phyloP scores from a whole-genome alignment of 2,888 invertebrate species.

The Rhabditoides inermis region DNA sequence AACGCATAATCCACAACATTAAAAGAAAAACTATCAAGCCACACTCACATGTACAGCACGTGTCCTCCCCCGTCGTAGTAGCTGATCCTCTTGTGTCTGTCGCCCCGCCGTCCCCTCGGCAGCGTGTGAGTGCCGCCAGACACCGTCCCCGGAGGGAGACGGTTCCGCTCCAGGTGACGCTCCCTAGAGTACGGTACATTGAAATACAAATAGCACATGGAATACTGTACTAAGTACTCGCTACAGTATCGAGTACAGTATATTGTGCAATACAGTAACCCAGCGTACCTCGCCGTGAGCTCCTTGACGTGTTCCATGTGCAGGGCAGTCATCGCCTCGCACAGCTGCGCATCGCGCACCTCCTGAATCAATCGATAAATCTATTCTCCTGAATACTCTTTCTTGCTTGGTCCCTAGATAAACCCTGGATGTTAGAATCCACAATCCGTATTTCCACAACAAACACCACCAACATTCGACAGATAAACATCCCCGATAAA shows the following conservation, averaged over 20 bases:
- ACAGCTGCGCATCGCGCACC: conserved; percentile 81
- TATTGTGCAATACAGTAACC: no score
- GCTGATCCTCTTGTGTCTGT: conserved; percentile 42
- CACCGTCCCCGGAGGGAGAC: conserved; percentile 36
- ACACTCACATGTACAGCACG: conserved; percentile 69
- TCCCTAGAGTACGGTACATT: no score
- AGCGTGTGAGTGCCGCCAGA: conserved; percentile 47
- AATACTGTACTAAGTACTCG: no score
- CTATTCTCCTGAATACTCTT: no score
- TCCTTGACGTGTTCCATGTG: conserved; percentile 63
- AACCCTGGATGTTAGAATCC: not conserved
- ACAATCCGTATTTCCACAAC: not conserved
- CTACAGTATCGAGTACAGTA: no score
- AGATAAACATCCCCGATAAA: no score
- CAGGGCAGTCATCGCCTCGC: conserved; percentile 87
- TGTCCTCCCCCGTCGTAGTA: conserved; percentile 74
- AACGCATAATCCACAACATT: no score
- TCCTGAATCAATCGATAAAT: conserved; percentile 54
- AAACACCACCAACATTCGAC: no score
- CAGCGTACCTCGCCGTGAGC: conserved; percentile 24
- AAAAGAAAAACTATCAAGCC: not conserved
- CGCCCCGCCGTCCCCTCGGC: conserved; percentile 30
- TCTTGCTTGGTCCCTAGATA: no score
- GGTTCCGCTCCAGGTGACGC: conserved; percentile 18
- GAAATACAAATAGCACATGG: no score